These are phyloP conservation scores for Hippocampus kuda DNA, from an alignment of 2,797 vertebrate species.

Conservation along the genomic window DNA sequence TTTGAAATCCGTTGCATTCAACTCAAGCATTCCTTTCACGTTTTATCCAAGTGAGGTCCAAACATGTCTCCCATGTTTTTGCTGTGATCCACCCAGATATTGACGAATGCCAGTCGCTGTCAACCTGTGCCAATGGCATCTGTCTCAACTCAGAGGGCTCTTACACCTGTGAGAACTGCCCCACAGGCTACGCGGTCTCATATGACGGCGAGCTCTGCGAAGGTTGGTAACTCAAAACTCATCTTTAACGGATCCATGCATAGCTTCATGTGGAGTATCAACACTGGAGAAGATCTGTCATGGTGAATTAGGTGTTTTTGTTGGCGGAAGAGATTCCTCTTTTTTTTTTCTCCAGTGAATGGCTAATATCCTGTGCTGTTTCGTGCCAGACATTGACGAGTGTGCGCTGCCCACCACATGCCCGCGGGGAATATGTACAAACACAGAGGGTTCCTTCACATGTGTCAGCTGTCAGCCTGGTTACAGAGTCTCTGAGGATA, in stretches of 20 bases:
- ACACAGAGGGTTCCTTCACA: slow-evolving; percentile 74
- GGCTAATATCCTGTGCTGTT: slow-evolving; percentile 25
- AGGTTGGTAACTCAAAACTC: slow-evolving; percentile 52
- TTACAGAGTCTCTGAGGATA: slow-evolving; percentile 66
- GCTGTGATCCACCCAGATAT: slow-evolving; percentile 51
- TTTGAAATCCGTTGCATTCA: neutral
- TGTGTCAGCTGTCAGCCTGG: slow-evolving; percentile 68
- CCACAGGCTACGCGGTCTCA: slow-evolving; percentile 61
- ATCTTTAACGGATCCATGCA: slow-evolving; percentile 5
- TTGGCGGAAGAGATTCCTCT: slow-evolving; percentile 8
- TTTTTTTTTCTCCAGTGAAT: neutral
- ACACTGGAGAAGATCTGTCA: slow-evolving; percentile 6
- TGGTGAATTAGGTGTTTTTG: slow-evolving; percentile 9
- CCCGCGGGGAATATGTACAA: slow-evolving; percentile 71
- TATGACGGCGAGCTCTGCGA: slow-evolving; percentile 64
- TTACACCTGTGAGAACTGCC: slow-evolving; percentile 62
- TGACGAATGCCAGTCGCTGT: slow-evolving; percentile 62
- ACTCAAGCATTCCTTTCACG: neutral
- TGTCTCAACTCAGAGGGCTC: slow-evolving; percentile 82
- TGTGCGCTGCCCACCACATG: slow-evolving; percentile 61
- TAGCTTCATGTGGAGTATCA: neutral
- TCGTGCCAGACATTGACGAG: slow-evolving; percentile 63
- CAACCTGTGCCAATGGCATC: slow-evolving; percentile 70
- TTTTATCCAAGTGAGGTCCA: neutral
- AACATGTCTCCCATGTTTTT: slow-evolving; percentile 9